Percentiles rank a stretch among this genome's conserved stretches.
phyloP scores from a whole-genome alignment of 2,113 vertebrate genomes.

The Lycaon pictus region DNA sequence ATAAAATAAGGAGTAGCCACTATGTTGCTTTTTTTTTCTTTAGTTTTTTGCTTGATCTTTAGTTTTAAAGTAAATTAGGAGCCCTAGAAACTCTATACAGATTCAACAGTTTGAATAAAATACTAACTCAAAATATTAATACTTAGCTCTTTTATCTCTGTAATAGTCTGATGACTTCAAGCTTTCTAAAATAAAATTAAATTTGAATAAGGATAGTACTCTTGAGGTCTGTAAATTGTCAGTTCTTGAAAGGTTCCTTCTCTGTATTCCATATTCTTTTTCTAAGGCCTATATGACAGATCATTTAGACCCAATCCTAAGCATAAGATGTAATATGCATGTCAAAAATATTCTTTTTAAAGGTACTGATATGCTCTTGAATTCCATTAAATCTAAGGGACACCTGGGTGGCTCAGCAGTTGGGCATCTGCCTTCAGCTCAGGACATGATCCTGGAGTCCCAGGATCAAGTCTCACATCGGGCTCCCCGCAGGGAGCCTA shows the following conservation, averaged over 20 bases:
- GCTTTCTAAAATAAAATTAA: slow-evolving; percentile 83
- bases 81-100: slow-evolving; percentile 72
- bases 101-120: slow-evolving; percentile 78
- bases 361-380: slow-evolving; percentile 15
- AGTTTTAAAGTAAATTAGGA: slow-evolving; percentile 81
- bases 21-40: not conserved
- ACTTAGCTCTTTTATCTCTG: slow-evolving; percentile 74
- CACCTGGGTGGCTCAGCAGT: too few relatives aligned
- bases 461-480: too few relatives aligned
- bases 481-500: too few relatives aligned
- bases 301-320: slow-evolving; percentile 67
- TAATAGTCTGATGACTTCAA: slow-evolving; percentile 80
- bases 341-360: slow-evolving; percentile 74
- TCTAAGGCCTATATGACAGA: slow-evolving; percentile 63
- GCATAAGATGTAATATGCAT: slow-evolving; percentile 68
- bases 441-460: too few relatives aligned
- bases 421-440: too few relatives aligned
- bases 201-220: slow-evolving; percentile 85
- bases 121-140: slow-evolving; percentile 74
- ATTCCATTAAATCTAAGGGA: slow-evolving; percentile 11
- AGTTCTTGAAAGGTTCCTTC: slow-evolving; percentile 76
- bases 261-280: slow-evolving; percentile 63
- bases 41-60: slow-evolving; percentile 61
- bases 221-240: slow-evolving; percentile 74
- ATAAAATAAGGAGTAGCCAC: slow-evolving; percentile 56